phyloP scores from a whole-genome alignment of 2,888 invertebrate genomes.

The Zygaena filipendulae region DNA sequence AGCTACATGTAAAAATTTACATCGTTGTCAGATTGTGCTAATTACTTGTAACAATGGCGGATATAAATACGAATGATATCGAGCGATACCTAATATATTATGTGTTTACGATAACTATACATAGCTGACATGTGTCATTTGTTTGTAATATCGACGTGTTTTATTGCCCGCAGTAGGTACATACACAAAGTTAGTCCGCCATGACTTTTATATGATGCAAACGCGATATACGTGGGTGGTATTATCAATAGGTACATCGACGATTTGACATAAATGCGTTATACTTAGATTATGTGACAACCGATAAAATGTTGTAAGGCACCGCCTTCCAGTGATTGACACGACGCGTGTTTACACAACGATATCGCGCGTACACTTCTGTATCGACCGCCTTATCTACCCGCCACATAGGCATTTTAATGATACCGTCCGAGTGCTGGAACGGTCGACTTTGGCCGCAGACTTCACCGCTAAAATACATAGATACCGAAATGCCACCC shows the following conservation, averaged over 20 bases:
- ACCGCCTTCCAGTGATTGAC: conserved; percentile 63
- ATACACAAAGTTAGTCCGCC: conserved; percentile 32
- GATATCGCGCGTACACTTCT: conserved; percentile 54
- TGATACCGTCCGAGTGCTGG: conserved; percentile 31
- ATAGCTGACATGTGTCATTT: conserved; percentile 27
- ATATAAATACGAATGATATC: too few relatives aligned
- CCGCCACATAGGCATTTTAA: conserved; percentile 37
- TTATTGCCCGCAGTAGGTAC: conserved; percentile 19
- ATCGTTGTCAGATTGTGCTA: too few relatives aligned
- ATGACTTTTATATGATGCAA: conserved; percentile 44
- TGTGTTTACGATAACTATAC: conserved; percentile 21
- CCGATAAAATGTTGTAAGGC: conserved; percentile 62
- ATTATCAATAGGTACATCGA: conserved; percentile 57
- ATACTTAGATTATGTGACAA: conserved; percentile 63
- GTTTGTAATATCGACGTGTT: conserved; percentile 29
- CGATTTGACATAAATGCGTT: conserved; percentile 66
- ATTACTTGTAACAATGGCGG: too few relatives aligned
- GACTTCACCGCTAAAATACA: conserved; percentile 11
- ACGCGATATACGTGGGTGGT: conserved; percentile 53
- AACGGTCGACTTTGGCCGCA: conserved; percentile 27
- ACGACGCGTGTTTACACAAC: conserved; percentile 48
- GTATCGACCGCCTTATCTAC: conserved; percentile 44
- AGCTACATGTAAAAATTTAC: too few relatives aligned
- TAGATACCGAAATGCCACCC: conserved; percentile 15
- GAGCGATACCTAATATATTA: too few relatives aligned